Evolutionary conservation across 2,888 invertebrate species (phyloP).

Genomic region (Drosophila nigricruria): DNA sequence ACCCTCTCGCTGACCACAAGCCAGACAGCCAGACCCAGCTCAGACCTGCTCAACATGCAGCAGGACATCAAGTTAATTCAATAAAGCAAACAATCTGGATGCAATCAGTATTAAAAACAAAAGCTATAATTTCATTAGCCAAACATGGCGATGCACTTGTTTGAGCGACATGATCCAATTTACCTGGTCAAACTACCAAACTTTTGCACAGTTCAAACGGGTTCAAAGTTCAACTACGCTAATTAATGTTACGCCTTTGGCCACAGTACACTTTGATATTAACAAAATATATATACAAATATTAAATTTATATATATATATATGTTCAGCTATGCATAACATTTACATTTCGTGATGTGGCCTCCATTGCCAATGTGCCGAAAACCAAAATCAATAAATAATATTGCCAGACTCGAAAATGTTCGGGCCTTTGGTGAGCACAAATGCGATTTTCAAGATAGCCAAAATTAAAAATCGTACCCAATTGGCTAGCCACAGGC

Average conservation of each 20-base stretch:
- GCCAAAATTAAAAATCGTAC: constrained; percentile 62
- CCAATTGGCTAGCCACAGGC: constrained; percentile 42
- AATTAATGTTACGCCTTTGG: constrained; percentile 53
- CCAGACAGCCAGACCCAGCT: neutral
- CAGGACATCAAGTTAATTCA: neutral
- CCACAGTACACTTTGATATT: constrained; percentile 14
- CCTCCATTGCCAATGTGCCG: constrained; percentile 47
- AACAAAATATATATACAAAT: constrained; percentile 4
- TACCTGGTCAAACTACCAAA: constrained; percentile 5
- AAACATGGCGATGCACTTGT: constrained; percentile 22
- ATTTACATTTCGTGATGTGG: constrained; percentile 19
- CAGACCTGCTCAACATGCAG: neutral
- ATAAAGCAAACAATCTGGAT: constrained; percentile 11
- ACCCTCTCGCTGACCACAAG: neutral
- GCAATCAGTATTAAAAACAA: constrained; percentile 13
- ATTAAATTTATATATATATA: constrained; percentile 24
- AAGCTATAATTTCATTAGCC: constrained; percentile 23
- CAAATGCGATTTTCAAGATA: constrained; percentile 56
- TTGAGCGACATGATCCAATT: constrained; percentile 11
- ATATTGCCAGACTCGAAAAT: constrained; percentile 18
- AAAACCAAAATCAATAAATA: constrained; percentile 75
- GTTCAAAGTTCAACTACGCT: constrained; percentile 7
- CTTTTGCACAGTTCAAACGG: neutral
- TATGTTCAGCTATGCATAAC: constrained; percentile 7
- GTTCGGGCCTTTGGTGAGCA: constrained; percentile 29